phyloP scores from a whole-genome alignment of 2,888 invertebrate species.

The Eupithecia tripunctaria region DNA sequence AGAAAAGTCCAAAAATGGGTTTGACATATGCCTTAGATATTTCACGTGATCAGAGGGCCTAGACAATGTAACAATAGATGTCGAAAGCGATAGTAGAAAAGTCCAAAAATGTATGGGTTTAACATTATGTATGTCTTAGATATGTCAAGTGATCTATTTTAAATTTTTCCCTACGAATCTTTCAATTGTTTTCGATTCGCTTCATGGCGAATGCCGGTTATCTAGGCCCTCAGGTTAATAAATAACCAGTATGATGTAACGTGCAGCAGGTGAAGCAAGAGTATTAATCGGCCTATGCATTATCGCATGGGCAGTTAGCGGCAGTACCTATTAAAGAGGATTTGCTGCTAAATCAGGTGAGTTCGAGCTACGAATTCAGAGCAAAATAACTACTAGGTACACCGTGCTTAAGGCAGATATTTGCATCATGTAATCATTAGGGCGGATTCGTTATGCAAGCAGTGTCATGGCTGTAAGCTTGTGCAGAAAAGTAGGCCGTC shows the following conservation, averaged over 20 bases:
- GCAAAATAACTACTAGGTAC: not conserved
- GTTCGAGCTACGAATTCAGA: not conserved
- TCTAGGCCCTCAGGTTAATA: no score
- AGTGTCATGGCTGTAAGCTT: constrained; percentile 1
- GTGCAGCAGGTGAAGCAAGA: constrained; percentile 9
- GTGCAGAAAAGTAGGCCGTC: not conserved
- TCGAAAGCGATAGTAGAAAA: no score
- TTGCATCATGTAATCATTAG: not conserved
- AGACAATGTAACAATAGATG: no score
- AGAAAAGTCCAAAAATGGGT: no score
- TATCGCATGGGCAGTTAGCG: constrained; percentile 14
- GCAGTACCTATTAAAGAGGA: constrained; percentile 11
- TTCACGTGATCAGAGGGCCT: no score
- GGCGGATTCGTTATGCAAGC: constrained; percentile 3
- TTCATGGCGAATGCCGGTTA: no score
- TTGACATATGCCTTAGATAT: no score
- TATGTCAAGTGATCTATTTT: no score
- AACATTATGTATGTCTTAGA: no score
- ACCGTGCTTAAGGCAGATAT: not conserved
- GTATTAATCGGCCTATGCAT: constrained; percentile 13
- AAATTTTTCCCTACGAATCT: no score
- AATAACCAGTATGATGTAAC: constrained; percentile 14
- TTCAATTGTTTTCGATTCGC: no score
- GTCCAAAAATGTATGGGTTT: no score
- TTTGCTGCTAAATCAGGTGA: constrained; percentile 14